A percentile compares a stretch with the other conserved stretches of the same genome.
Evolutionary conservation across 2,113 vertebrate species (phyloP).

Genomic region (Lichenostomus cassidix): DNA sequence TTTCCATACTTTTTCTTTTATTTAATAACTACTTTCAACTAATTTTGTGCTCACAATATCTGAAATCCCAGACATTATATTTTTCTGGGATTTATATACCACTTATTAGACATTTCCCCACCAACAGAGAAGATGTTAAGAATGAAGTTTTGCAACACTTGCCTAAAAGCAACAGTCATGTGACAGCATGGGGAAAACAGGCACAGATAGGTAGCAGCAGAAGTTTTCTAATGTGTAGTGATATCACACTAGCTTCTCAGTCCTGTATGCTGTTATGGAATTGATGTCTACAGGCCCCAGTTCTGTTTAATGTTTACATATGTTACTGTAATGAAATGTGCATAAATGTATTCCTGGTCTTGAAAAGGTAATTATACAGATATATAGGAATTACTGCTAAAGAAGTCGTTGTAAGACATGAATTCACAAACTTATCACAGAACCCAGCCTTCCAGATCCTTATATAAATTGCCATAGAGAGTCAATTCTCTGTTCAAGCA

Average conservation of each 20-base stretch:
- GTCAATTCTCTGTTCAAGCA: not conserved
- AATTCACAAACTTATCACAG: not conserved
- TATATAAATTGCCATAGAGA: not conserved
- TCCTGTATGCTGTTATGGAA: not conserved
- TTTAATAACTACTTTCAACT: not conserved
- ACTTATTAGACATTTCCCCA: not conserved
- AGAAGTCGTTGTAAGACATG: not conserved
- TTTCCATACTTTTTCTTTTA: not conserved
- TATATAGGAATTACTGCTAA: not conserved
- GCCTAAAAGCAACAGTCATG: not conserved
- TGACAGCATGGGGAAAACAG: not conserved
- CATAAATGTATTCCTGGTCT: not conserved
- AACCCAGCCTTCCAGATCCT: not conserved
- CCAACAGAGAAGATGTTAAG: not conserved
- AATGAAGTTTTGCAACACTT: not conserved
- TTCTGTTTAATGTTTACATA: not conserved
- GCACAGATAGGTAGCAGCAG: not conserved
- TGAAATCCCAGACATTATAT: not conserved
- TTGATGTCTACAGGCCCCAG: fast-evolving
- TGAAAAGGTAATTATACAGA: not conserved
- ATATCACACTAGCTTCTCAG: not conserved
- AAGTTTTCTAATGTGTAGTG: not conserved
- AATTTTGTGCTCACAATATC: not conserved
- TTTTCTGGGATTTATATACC: not conserved
- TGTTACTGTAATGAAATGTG: not conserved